Evolutionary conservation across 2,797 vertebrate genomes (phyloP), one percentile per base, ranked within the genome.

Genomic region (Pagetopsis macropterus): DNA sequence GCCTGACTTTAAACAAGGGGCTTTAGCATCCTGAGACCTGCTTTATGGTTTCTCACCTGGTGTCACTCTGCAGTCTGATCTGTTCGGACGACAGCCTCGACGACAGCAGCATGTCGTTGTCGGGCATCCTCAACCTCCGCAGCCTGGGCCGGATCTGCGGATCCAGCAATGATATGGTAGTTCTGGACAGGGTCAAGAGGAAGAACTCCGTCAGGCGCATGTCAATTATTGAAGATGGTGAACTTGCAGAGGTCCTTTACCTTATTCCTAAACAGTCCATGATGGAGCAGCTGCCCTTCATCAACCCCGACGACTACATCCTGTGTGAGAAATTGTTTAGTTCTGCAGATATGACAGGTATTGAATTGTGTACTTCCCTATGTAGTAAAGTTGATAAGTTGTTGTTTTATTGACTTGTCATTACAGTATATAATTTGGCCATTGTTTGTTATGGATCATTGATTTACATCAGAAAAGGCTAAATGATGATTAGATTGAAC

Each of bases 131-230:
- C 55, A 94, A 93, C 72, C 89, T 98, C 66, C 96, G 87, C 86
- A 95, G 91, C 84, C 93, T 98, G 79, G 94, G 95, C 27, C 94
- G 88, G 85, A 93, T 97, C 81, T 98, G 97, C 65, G 94, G 94
- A 50, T 94, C 94, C 27, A 87, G 91, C 50, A 92, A 93, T 1
- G 94, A 94, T 6, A 77, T 87, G 65, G 40, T 95, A 9, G 93
- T 96, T 0, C 65, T 96, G 70, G 91, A 95, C 79, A 94, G 91
- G 65, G 94, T 91, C 83, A 94, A 94, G 82, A 84, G 88, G 75
- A 93, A 90, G 85, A 96, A 94, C 90, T 96, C 94, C 0, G 88
- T 93, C 54, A 90, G 93, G 78, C 95, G 94, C 62, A 95, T 94
- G 92, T 96, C 95, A 1, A 72, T 96, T 59, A 95, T 96, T 4